Evolutionary conservation across 1,140 invertebrate genomes (phyloP), one percentile per base, ranked within the genome.

Genomic region (Parasteatoda tepidariorum): DNA sequence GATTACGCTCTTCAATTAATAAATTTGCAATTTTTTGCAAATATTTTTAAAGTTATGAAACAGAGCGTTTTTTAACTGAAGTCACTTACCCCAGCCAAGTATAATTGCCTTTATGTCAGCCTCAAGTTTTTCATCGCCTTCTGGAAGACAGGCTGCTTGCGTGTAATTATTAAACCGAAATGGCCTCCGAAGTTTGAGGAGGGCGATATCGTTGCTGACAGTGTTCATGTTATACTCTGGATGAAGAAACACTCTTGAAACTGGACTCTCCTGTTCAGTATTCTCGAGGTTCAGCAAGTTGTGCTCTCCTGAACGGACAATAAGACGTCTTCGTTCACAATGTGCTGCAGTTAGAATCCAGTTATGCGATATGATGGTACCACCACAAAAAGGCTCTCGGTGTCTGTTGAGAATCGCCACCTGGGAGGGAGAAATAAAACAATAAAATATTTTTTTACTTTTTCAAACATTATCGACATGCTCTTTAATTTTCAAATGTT

Each of bases 321-420:
- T 93, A 4, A 98, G 91, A 15, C 92, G 91, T 85, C 92, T 93
- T 73, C 94, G 94, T 13, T 92, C 92, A 89, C 96, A 98, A 88
- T 98, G 96, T 0, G 95, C 96, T 0, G 96, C 96, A 0, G 96
- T 97, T 28, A 98, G 89, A 15, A 97, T 93, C 96, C 96, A 98
- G n/a, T 92, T 89, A 0, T 94, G 92, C 0, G 93, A 93, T 48
- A 98, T 92, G 24, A 98, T 88, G 2, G 96, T 97, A 5, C 96
- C 97, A 0, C 95, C 96, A 87, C 96, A 98, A 88, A 96, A 96
- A 41, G 94, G 88, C 55, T 82, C 73, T 2, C 66, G n/a, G 15
- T 71, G 22, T 11, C 38, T 62, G 26, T 73, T 78, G 11, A 81
- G 57, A n/a, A 84, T 34, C 13, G 76, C 55, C 0, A 83, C 66